Conservation (phyloP, 2,888 invertebrate species). For the Halictus ligatus region DNA sequence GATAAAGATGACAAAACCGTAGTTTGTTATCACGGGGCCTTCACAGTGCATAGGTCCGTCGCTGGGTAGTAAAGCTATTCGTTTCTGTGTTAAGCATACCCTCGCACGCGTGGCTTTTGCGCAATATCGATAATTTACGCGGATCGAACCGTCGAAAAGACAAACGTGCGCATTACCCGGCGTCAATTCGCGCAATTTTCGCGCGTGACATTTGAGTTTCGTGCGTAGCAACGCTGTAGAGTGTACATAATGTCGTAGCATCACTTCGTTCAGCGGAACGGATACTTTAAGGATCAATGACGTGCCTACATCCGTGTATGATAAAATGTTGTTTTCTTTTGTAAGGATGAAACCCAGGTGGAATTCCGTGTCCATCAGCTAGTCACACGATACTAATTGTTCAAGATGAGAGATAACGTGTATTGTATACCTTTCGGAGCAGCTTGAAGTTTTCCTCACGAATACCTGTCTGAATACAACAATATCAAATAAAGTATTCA, state of each 20-base stretch:
- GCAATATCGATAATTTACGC: conserved; percentile 55
- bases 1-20: background rate
- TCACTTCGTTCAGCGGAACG: conserved; percentile 63
- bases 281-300: conserved; percentile 71
- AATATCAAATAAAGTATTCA: conserved; percentile 82
- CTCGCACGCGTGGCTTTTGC: conserved; percentile 47
- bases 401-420: conserved; percentile 66
- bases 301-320: conserved; percentile 79
- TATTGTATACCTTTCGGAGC: conserved; percentile 76
- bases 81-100: conserved; percentile 55
- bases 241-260: conserved; percentile 58
- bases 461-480: conserved; percentile 76
- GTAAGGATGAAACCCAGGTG: conserved; percentile 74
- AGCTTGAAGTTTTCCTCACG: conserved; percentile 74
- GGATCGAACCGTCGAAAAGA: conserved; percentile 36
- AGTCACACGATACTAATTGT: conserved; percentile 82
- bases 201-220: conserved; percentile 10
- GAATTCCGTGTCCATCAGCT: conserved; percentile 80
- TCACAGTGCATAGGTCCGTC: background rate
- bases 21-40: background rate
- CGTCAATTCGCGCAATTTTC: conserved; percentile 2
- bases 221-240: conserved; percentile 37
- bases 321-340: conserved; percentile 69
- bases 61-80: conserved; percentile 46
- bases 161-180: conserved; percentile 10